Evolutionary conservation across 2,797 vertebrate genomes (phyloP).

Genomic region (Florisuga fusca): DNA sequence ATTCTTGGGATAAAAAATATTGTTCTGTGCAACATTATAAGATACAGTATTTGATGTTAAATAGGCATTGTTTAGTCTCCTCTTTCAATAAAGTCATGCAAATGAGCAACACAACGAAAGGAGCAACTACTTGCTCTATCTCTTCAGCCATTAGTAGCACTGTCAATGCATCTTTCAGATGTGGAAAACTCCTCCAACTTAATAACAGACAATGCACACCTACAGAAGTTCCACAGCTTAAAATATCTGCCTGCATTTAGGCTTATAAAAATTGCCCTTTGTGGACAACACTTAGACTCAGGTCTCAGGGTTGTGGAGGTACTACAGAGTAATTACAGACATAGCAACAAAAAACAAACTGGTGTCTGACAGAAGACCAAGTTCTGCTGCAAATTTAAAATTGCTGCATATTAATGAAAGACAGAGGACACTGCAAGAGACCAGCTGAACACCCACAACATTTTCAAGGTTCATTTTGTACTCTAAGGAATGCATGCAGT

Average conservation of each 20-base stretch:
- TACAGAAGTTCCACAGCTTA: background rate
- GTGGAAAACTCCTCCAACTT: background rate
- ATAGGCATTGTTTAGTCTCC: background rate
- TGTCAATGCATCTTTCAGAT: background rate
- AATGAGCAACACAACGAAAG: background rate
- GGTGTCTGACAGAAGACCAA: background rate
- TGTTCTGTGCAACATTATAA: background rate
- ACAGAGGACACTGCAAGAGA: background rate
- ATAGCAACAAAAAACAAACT: background rate
- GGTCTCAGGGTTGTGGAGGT: background rate
- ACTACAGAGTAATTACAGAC: background rate
- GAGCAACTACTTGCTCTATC: background rate
- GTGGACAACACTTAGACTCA: background rate
- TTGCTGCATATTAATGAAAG: background rate
- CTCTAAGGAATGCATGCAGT: background rate
- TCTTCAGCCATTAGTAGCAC: background rate
- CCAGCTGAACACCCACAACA: background rate
- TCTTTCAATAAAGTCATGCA: background rate
- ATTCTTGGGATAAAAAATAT: background rate
- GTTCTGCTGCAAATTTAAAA: background rate
- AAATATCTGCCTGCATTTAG: background rate
- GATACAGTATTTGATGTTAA: fast-evolving
- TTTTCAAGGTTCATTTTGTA: background rate
- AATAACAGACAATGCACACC: background rate
- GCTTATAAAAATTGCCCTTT: background rate